phyloP scores from a whole-genome alignment of 2,888 invertebrate species.

The Torymus texanus region DNA sequence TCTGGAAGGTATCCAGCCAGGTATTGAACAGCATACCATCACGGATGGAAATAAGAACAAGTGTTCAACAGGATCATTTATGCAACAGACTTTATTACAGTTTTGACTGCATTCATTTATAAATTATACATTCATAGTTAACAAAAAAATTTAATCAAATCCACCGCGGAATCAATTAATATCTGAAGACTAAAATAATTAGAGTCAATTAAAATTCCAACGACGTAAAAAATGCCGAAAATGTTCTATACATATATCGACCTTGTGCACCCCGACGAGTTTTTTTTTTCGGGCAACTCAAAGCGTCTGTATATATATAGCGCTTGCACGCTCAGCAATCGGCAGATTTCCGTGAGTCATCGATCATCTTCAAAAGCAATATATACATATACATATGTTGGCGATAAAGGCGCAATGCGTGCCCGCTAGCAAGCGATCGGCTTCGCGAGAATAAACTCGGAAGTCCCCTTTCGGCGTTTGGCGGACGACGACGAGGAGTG shows the following conservation, averaged over 20 bases:
- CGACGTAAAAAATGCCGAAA: not conserved
- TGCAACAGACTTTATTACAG: too few relatives aligned
- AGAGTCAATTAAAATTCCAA: constrained; percentile 26
- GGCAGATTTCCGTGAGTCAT: constrained; percentile 31
- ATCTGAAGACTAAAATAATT: not conserved
- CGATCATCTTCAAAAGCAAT: constrained; percentile 30
- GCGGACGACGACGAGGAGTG: constrained; percentile 50
- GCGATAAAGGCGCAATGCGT: not conserved
- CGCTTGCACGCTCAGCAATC: not conserved
- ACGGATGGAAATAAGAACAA: too few relatives aligned
- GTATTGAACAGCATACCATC: too few relatives aligned
- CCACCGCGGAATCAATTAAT: not conserved
- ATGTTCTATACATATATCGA: not conserved
- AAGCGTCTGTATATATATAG: not conserved
- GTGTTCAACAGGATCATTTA: too few relatives aligned
- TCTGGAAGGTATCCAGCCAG: too few relatives aligned
- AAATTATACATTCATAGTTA: not conserved
- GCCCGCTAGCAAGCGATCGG: not conserved
- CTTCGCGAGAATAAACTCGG: constrained; percentile 38
- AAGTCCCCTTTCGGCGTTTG: constrained; percentile 9
- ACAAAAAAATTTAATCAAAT: not conserved
- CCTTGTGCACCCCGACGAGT: constrained; percentile 27
- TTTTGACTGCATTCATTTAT: not conserved
- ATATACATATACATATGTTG: not conserved
- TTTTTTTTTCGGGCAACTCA: constrained; percentile 24